phyloP scores from a whole-genome alignment of 2,797 vertebrate species.

The Helarctos malayanus region DNA sequence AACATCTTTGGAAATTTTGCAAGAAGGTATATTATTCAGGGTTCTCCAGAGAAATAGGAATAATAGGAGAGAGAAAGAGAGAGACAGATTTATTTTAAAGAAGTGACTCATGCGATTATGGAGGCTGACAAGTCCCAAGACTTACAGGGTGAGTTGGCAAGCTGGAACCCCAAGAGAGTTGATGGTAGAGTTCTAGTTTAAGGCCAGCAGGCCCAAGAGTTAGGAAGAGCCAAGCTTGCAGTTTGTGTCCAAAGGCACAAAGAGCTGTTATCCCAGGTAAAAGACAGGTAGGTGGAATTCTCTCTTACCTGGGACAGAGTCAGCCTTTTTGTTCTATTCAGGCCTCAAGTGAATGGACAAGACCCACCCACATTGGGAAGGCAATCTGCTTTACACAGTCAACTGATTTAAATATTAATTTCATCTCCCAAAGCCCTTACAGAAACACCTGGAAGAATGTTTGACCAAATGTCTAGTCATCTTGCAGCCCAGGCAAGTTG shows the following conservation, averaged over 20 bases:
- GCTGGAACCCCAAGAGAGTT: background rate
- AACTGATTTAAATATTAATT: background rate
- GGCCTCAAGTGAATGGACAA: background rate
- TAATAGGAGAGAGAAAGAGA: background rate
- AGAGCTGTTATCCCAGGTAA: background rate
- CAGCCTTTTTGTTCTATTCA: background rate
- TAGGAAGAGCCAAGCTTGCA: background rate
- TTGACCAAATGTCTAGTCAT: background rate
- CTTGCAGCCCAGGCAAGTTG: background rate
- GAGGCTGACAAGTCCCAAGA: background rate
- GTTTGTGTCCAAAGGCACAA: background rate
- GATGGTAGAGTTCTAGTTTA: background rate
- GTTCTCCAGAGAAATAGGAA: background rate
- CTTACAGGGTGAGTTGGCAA: background rate
- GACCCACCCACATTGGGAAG: background rate
- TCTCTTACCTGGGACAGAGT: background rate
- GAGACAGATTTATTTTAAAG: background rate
- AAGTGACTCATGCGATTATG: background rate
- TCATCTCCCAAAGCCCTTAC: background rate
- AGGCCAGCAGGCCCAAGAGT: background rate
- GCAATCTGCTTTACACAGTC: background rate
- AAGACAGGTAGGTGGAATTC: background rate
- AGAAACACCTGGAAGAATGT: background rate
- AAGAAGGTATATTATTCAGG: background rate
- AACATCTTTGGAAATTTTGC: constrained; percentile 20